phyloP scores from a whole-genome alignment of 2,113 vertebrate species.

The Setophaga kirtlandii region DNA sequence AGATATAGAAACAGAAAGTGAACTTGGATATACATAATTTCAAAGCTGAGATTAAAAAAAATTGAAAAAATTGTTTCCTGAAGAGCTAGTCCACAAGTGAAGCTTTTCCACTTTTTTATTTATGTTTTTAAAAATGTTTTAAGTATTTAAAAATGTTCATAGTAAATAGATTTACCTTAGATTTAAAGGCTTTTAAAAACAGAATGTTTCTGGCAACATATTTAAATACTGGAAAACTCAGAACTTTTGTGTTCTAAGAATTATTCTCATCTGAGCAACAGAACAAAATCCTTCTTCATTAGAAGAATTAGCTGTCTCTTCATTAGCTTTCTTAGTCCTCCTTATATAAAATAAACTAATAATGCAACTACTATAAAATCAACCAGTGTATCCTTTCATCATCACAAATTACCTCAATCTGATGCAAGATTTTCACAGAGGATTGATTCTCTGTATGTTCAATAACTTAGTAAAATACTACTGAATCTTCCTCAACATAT shows the following conservation, averaged over 20 bases:
- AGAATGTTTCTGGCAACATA: background rate
- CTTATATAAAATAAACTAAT: background rate
- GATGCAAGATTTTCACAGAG: background rate
- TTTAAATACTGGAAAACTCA: background rate
- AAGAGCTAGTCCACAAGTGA: background rate
- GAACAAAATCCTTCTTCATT: background rate
- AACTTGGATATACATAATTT: background rate
- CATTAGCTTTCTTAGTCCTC: background rate
- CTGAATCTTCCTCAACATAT: background rate
- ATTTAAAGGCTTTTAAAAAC: background rate
- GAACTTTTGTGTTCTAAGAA: background rate
- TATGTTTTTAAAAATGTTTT: background rate
- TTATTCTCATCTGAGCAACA: background rate
- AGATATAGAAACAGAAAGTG: background rate
- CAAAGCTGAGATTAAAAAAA: background rate
- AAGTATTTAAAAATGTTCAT: background rate
- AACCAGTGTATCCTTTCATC: background rate
- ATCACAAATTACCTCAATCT: background rate
- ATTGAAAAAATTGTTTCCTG: background rate
- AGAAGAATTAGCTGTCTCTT: background rate
- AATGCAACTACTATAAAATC: background rate
- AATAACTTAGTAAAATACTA: background rate
- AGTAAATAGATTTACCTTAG: background rate
- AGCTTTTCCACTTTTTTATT: background rate
- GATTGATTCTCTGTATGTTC: background rate